These are phyloP conservation scores for Scomberomorus guttatus DNA, from an alignment of 2,797 vertebrate species.

Conservation along the genomic window DNA sequence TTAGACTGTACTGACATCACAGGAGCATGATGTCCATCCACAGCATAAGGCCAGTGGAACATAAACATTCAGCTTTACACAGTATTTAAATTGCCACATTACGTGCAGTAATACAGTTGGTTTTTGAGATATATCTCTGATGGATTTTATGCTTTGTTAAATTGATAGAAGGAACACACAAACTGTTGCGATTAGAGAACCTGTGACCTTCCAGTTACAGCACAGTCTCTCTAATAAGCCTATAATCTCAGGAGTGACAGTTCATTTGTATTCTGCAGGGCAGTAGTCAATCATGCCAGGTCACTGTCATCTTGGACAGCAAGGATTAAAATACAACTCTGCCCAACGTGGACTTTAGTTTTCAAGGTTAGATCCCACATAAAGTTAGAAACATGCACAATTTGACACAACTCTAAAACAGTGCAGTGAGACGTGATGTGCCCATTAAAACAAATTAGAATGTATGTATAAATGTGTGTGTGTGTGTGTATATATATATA, in stretches of 20 bases:
- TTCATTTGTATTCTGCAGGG: constrained; percentile 15
- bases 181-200: constrained; percentile 3
- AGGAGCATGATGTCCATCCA: constrained; percentile 16
- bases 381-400: neutral
- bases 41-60: constrained; percentile 14
- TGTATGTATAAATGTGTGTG: too few relatives aligned
- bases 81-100: neutral
- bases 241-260: constrained; percentile 5
- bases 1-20: neutral
- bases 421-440: neutral
- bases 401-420: neutral
- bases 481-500: too few relatives aligned
- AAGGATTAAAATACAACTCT: constrained; percentile 7
- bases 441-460: neutral
- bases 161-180: constrained; percentile 4
- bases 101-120: neutral
- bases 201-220: constrained; percentile 20
- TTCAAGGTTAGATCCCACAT: constrained; percentile 23
- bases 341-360: constrained; percentile 3
- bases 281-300: constrained; percentile 11
- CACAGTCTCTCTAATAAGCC: constrained; percentile 14
- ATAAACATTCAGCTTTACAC: neutral
- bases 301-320: constrained; percentile 8
- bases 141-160: neutral
- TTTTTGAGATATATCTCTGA: neutral